phyloP scores from a whole-genome alignment of 1,140 invertebrate species.

The Macrobrachium rosenbergii region DNA sequence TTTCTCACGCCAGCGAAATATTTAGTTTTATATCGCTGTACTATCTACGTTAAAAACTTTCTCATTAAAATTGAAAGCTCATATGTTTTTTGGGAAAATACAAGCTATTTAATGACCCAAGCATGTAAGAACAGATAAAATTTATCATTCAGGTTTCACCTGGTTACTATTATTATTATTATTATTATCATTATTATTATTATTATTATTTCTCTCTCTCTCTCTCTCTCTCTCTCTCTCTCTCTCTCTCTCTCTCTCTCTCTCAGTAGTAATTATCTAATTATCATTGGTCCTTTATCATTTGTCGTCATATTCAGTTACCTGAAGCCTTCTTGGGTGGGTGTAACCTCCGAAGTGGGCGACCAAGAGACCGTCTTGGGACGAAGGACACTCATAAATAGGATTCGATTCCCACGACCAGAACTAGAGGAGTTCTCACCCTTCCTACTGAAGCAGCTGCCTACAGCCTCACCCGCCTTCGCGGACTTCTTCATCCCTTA shows the following conservation, averaged over 20 bases:
- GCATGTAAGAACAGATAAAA: neutral
- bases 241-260: slow-evolving; percentile 17
- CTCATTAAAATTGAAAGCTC: too few relatives aligned
- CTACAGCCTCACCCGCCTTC: neutral
- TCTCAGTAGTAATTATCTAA: neutral
- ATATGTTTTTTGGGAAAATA: neutral
- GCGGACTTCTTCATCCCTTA: neutral
- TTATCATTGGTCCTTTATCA: neutral
- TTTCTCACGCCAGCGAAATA: too few relatives aligned
- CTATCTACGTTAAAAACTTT: too few relatives aligned
- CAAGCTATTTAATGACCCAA: neutral
- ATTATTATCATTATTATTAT: neutral
- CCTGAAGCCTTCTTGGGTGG: neutral
- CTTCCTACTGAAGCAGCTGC: neutral
- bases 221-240: slow-evolving; percentile 34
- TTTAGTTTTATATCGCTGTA: too few relatives aligned
- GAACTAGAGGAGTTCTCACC: neutral
- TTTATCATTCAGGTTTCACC: neutral
- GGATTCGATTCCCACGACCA: neutral
- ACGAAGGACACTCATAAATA: neutral
- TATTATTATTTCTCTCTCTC: slow-evolving; percentile 24
- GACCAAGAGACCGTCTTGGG: neutral
- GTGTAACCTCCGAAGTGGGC: neutral
- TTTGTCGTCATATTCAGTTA: neutral
- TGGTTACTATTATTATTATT: neutral